Conservation (phyloP, 2,888 invertebrate species). For the Epirrhoe alternata region DNA sequence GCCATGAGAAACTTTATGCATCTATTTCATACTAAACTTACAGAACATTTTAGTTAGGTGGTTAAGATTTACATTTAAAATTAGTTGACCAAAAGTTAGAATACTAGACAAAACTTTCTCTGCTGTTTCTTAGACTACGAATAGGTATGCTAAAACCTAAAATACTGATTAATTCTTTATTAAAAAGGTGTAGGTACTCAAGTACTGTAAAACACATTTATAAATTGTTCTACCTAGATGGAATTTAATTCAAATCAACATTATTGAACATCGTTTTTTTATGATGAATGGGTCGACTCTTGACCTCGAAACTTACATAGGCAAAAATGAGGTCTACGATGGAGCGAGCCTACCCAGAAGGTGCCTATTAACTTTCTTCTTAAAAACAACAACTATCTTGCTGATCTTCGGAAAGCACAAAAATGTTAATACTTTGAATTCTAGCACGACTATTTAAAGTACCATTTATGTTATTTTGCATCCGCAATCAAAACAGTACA, state of each 20-base stretch:
- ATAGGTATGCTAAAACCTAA: no score
- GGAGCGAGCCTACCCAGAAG: no score
- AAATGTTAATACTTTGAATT: conserved; percentile 19
- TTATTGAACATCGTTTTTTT: no score
- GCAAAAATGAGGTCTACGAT: no score
- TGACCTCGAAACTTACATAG: no score
- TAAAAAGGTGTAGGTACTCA: no score
- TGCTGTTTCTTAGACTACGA: not conserved
- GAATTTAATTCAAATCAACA: not conserved
- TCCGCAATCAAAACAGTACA: conserved; percentile 44
- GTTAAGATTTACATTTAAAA: not conserved
- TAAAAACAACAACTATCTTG: no score
- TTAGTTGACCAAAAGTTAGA: not conserved
- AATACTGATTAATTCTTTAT: no score
- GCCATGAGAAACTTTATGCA: not conserved
- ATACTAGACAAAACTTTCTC: not conserved
- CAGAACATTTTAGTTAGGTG: not conserved
- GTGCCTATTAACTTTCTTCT: no score
- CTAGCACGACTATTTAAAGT: conserved; percentile 33
- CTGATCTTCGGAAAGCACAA: not conserved
- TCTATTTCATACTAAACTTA: not conserved
- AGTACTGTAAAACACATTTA: no score
- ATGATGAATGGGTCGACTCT: no score
- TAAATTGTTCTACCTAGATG: no score
- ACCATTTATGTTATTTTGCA: conserved; percentile 37